Base-by-base conservation (phyloP, 2,797 vertebrate genomes). In the Sparus aurata region DNA sequence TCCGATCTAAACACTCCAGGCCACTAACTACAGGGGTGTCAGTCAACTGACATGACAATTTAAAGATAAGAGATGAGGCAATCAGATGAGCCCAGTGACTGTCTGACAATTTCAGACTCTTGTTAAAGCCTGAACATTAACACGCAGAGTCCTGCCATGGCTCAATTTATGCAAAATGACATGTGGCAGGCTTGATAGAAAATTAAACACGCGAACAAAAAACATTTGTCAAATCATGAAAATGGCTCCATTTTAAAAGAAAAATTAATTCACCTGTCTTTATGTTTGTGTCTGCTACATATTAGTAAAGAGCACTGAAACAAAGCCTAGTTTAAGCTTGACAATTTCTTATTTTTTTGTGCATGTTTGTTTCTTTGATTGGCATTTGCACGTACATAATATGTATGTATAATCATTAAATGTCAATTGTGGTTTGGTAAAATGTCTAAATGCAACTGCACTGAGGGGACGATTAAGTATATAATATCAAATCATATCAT, bases 21-120 rank as follows among this genome's bases (percentile, higher is more conserved):
- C 66, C 43, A 80, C 80, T 91, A 93, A 94, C 85, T 86, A 89
- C 87, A 92, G 89, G 92, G 90, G 90, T 90, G 91, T 90, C 92
- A 90, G 87, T 94, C 86, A 91, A 84, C 63, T 79, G 63, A 82
- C 80, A 89, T 77, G 73, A 94, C 77, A 87, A 90, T 84, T 77
- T 76, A 77, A 60, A 85, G 71, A 87, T 82, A 82, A 85, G 50
- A 90, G 43, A 86, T 46, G 34, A 82, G 71, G 84, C 84, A 91
- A 93, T 90, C 82, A 91, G 55, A 75, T 52, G 69, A 84, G 74
- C 22, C 27, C 4, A 18, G 30, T 62, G 69, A 85, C 77, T 70
- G 78, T 25, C 61, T 77, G 75, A 84, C 70, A 78, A 76, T 81
- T 83, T 75, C 61, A 86, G n/a, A 76, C 69, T 45, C 61, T 53